These are phyloP conservation scores for Tarsius wallacei DNA, from an alignment of 2,797 vertebrate genomes.

Conservation along the genomic window DNA sequence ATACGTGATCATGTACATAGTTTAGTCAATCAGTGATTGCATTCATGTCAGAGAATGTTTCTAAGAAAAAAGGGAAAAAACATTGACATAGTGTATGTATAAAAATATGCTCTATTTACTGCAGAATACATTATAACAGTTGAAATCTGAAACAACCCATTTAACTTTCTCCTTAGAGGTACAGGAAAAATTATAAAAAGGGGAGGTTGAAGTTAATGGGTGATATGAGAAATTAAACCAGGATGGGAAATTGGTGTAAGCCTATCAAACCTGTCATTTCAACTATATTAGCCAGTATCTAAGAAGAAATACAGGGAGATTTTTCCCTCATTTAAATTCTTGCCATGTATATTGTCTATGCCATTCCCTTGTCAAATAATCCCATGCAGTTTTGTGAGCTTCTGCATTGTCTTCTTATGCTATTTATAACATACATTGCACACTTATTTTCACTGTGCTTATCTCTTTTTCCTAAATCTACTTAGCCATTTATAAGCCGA, in stretches of 20 bases:
- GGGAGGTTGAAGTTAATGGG: neutral
- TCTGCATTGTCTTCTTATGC: slow-evolving; percentile 23
- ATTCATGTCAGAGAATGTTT: neutral
- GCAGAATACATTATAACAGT: neutral
- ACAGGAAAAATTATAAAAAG: neutral
- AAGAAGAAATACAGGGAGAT: neutral
- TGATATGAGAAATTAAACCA: slow-evolving; percentile 9
- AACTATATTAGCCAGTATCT: neutral
- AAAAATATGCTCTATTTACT: neutral
- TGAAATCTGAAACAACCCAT: neutral
- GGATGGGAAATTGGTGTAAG: neutral
- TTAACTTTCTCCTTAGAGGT: neutral
- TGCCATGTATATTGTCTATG: neutral
- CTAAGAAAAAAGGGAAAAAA: neutral
- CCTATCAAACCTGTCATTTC: neutral
- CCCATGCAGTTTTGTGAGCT: neutral
- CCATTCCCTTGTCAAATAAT: neutral
- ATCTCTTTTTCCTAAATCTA: slow-evolving; percentile 48
- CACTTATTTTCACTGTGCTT: slow-evolving; percentile 36
- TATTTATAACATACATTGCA: neutral
- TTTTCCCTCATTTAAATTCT: slow-evolving; percentile 33
- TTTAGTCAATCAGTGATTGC: neutral
- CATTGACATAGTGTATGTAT: neutral
- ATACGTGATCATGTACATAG: neutral
- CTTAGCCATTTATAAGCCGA: neutral